Conservation (phyloP, 2,113 vertebrate genomes). For the Microtus richardsoni region DNA sequence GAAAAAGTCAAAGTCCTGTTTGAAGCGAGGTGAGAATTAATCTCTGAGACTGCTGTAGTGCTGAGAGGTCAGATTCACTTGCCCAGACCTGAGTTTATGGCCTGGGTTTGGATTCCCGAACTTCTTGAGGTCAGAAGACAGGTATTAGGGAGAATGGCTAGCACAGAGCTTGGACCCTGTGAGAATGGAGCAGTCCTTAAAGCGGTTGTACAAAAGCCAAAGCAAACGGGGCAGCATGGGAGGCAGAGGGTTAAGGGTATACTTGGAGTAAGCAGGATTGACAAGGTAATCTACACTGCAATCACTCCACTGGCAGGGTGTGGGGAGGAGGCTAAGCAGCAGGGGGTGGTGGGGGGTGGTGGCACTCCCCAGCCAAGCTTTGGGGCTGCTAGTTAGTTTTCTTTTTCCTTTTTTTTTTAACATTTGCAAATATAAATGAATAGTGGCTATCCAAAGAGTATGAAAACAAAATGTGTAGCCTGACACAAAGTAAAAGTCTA, state of each 20-base stretch:
- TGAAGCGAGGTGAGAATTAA: background rate
- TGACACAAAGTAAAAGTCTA: constrained; percentile 32
- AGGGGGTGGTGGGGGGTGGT: background rate
- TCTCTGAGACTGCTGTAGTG: background rate
- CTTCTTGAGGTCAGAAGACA: background rate
- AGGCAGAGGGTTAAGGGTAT: background rate
- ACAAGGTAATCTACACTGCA: constrained; percentile 18
- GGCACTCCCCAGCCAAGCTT: background rate
- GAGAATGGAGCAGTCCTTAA: background rate
- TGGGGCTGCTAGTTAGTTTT: background rate
- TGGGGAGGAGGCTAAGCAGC: background rate
- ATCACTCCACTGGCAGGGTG: background rate
- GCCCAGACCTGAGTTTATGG: background rate
- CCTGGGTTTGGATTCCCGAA: background rate
- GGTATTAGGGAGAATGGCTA: background rate
- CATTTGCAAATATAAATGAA: background rate
- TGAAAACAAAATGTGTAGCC: constrained; percentile 53
- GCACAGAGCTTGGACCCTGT: background rate
- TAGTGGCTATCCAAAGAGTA: constrained; percentile 6
- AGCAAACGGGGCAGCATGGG: background rate
- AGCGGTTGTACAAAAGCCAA: constrained; percentile 23
- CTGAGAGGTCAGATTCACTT: background rate
- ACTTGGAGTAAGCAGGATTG: constrained; percentile 30
- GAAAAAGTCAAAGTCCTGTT: background rate
- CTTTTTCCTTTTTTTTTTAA: background rate